Base-by-base conservation (phyloP, 1,140 invertebrate species). In the Dinoponera quadriceps region DNA sequence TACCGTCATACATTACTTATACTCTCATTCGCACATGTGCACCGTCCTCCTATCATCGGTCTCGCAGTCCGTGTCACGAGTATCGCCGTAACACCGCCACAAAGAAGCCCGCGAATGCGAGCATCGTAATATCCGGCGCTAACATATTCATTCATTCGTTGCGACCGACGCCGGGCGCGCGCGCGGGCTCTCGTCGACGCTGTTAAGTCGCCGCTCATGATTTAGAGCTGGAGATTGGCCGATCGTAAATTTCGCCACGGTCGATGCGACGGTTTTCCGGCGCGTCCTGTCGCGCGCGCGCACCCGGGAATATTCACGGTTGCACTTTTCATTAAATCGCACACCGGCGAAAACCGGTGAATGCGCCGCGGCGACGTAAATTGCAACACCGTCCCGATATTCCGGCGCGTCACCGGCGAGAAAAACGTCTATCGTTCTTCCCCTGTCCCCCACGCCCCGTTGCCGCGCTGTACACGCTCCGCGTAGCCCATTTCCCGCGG, bases 241-340 rank as follows among this genome's bases (percentile, higher is more conserved):
- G 27, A 77, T 77, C 48, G 20, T 77, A 54, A 77, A 54, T 77
- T 54, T 20, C 65, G 20, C 48, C 16, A 9, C 5, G 13, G 3
- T 38, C 29, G 48, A 44, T 44, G 44, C 44, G 44, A 51, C n/a
- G 38, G 20, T n/a, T 54, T 54, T 66, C 1, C 20, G 27, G n/a
- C n/a, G 44, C 48, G 11, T 65, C 25, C n/a, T 51, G 20, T 29
- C 22, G 38, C 57, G 38, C 16, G 16, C 29, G 48, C 22, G 38
- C 57, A 25, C 16, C 20, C 29, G 48, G 20, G 60, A 54, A 66
- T n/a, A 77, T 74, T 60, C 73, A 54, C 20, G 27, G 48, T n/a
- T 25, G 49, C 5, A 77, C 74, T 66, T 77, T 77, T 54, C 74
- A 77, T 77, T 77, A 65, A 77, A 77, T 77, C 29, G 72, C 55